These are phyloP conservation scores for Neosilurus hyrtlii DNA, from an alignment of 2,797 vertebrate species.

Conservation along the genomic window DNA sequence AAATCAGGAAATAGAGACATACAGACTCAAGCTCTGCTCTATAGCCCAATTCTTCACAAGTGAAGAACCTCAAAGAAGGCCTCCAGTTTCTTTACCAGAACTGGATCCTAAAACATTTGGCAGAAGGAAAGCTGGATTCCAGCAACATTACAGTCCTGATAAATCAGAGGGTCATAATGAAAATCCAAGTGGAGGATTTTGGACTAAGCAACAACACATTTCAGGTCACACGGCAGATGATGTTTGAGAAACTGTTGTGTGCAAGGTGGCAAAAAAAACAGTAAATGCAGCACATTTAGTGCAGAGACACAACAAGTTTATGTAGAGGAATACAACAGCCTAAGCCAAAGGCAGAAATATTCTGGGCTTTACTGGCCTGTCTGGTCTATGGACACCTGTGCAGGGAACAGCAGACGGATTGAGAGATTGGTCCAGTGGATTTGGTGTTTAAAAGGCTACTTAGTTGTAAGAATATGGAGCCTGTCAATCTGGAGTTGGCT, in stretches of 20 bases:
- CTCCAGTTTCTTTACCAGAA: conserved; percentile 44
- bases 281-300: neutral
- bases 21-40: conserved; percentile 61
- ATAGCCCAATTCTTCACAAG: conserved; percentile 72
- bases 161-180: conserved; percentile 62
- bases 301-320: neutral
- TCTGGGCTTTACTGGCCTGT: conserved; percentile 77
- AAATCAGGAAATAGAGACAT: conserved; percentile 66
- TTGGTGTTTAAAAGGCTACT: conserved; percentile 23
- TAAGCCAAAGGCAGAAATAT: conserved; percentile 48
- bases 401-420: neutral
- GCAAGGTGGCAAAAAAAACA: neutral
- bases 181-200: conserved; percentile 74
- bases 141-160: conserved; percentile 69
- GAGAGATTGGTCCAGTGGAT: conserved; percentile 14
- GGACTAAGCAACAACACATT: conserved; percentile 58
- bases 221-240: conserved; percentile 68
- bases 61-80: conserved; percentile 53
- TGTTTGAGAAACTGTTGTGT: conserved; percentile 72
- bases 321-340: conserved; percentile 66
- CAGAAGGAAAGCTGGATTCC: conserved; percentile 68
- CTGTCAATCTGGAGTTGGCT: conserved; percentile 65
- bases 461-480: neutral
- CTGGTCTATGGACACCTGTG: conserved; percentile 68
- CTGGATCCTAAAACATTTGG: conserved; percentile 68